A percentile compares a stretch with the other conserved stretches of the same genome.
Evolutionary conservation across 2,888 invertebrate species (phyloP).

Genomic region (Lomographa bimaculata): DNA sequence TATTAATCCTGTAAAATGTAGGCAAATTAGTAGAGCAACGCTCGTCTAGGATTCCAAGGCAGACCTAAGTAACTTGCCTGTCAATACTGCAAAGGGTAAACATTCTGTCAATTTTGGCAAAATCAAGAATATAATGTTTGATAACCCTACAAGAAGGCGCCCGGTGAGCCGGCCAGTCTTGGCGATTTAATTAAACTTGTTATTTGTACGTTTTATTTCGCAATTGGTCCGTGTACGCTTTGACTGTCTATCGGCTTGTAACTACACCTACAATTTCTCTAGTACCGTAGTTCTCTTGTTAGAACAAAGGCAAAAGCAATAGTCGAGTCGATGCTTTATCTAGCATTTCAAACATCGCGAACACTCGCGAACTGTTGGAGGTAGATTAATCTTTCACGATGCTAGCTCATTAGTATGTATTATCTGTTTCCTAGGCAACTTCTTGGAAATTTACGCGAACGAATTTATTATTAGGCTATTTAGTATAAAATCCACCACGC

Average conservation of each 20-base stretch:
- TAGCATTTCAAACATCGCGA: slow-evolving; percentile 20
- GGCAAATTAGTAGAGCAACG: no score
- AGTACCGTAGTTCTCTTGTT: slow-evolving; percentile 4
- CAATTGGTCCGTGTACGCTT: slow-evolving; percentile 69
- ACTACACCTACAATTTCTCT: slow-evolving; percentile 38
- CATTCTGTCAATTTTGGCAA: no score
- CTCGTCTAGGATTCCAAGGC: no score
- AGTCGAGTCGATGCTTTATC: slow-evolving; percentile 6
- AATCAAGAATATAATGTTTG: no score
- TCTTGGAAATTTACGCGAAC: slow-evolving; percentile 44
- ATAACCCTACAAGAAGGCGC: no score
- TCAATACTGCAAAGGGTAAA: no score
- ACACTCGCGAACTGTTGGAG: slow-evolving; percentile 36
- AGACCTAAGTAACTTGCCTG: no score
- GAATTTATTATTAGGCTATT: slow-evolving; percentile 32
- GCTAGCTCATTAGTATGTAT: slow-evolving; percentile 48
- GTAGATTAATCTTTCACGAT: slow-evolving; percentile 45
- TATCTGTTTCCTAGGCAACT: slow-evolving; percentile 46
- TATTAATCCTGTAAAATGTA: no score
- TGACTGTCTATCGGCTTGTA: slow-evolving; percentile 66
- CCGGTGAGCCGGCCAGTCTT: slow-evolving; percentile 55
- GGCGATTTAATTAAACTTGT: slow-evolving; percentile 82
- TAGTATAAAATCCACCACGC: slow-evolving; percentile 39
- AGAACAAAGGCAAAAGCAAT: slow-evolving; percentile 12
- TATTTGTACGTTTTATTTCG: slow-evolving; percentile 81